A percentile compares a stretch with the other conserved stretches of the same genome.
These are phyloP conservation scores for Drosophila sulfurigaster DNA, from an alignment of 1,140 invertebrate genomes.

Conservation along the genomic window DNA sequence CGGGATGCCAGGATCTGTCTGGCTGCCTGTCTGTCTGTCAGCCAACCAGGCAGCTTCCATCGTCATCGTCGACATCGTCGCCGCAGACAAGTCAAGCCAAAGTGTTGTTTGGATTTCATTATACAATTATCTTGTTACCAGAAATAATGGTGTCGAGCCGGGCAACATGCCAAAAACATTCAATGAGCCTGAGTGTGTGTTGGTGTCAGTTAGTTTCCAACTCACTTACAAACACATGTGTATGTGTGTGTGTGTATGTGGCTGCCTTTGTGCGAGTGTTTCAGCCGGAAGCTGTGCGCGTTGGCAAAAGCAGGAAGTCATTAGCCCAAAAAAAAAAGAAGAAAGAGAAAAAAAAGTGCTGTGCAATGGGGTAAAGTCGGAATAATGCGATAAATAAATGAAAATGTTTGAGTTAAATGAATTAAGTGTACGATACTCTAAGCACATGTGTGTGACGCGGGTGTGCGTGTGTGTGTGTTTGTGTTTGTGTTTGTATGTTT, in stretches of 20 bases:
- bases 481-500: constrained; percentile 27
- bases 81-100: constrained; percentile 60
- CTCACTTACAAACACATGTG: constrained; percentile 28
- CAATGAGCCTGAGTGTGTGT: constrained; percentile 55
- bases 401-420: constrained; percentile 83
- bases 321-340: constrained; percentile 60
- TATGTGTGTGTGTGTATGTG: constrained; percentile 39
- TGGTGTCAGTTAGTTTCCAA: constrained; percentile 53
- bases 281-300: constrained; percentile 65
- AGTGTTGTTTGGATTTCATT: constrained; percentile 84
- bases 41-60: constrained; percentile 10
- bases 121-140: constrained; percentile 83
- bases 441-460: constrained; percentile 17
- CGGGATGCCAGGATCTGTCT: constrained; percentile 31
- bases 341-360: constrained; percentile 20
- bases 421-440: constrained; percentile 77
- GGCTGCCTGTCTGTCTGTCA: constrained; percentile 25
- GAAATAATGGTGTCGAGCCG: constrained; percentile 82
- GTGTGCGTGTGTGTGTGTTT: constrained; percentile 8
- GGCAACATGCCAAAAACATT: constrained; percentile 83
- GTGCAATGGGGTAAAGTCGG: constrained; percentile 47
- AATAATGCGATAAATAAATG: constrained; percentile 83
- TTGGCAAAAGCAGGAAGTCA: constrained; percentile 80
- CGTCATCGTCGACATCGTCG: neutral
- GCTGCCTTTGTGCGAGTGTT: constrained; percentile 19